Evolutionary conservation across 2,797 vertebrate genomes (phyloP).

Genomic region (Anguilla anguilla): DNA sequence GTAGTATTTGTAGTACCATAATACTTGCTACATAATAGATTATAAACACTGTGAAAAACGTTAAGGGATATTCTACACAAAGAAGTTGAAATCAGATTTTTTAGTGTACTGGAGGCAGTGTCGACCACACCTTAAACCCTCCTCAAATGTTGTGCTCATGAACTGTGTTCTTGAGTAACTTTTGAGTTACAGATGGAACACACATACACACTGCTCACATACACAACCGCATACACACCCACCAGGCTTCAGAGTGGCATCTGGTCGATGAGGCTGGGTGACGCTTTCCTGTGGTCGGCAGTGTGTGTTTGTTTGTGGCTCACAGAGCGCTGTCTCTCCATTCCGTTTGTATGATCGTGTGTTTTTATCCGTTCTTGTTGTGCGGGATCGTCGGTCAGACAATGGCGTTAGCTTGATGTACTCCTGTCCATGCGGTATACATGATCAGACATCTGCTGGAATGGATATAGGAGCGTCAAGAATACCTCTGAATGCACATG

Average conservation of each 20-base stretch:
- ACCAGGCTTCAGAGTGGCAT: neutral
- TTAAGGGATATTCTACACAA: neutral
- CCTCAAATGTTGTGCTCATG: neutral
- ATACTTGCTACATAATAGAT: neutral
- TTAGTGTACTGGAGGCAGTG: neutral
- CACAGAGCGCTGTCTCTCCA: neutral
- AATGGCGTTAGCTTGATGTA: too few species aligned
- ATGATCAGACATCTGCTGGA: neutral
- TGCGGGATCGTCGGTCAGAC: too few species aligned
- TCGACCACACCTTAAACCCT: neutral
- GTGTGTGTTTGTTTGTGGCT: neutral
- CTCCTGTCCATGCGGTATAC: too few species aligned
- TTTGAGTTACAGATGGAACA: neutral
- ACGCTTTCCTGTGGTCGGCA: neutral
- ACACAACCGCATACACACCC: slow-evolving; percentile 4
- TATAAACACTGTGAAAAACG: neutral
- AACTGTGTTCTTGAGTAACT: neutral
- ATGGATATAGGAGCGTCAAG: neutral
- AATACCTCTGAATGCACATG: neutral
- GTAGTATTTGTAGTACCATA: neutral
- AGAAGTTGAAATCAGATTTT: neutral
- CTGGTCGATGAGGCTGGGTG: neutral
- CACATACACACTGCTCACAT: neutral
- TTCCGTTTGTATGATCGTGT: neutral
- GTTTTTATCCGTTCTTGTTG: neutral